phyloP scores from a whole-genome alignment of 1,140 invertebrate genomes.

The Colletes gigas region DNA sequence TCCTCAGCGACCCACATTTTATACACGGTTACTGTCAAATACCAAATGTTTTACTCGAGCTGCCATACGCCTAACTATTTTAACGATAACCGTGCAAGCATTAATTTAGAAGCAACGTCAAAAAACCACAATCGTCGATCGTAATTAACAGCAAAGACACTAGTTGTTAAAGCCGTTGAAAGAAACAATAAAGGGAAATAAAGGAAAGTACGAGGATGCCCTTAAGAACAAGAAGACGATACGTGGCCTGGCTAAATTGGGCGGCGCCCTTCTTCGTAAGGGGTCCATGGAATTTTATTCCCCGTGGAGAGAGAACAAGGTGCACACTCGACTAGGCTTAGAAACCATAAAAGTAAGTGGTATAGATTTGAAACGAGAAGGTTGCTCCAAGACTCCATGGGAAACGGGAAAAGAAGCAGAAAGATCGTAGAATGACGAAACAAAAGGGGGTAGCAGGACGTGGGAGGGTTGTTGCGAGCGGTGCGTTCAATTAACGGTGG shows the following conservation, averaged over 20 bases:
- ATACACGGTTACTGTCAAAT: no score
- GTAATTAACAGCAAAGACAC: neutral
- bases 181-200: conserved; percentile 19
- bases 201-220: conserved; percentile 27
- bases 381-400: conserved; percentile 14
- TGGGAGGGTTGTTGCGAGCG: conserved; percentile 73
- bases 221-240: conserved; percentile 55
- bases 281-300: conserved; percentile 65
- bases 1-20: no score
- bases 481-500: conserved; percentile 81
- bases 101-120: neutral
- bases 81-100: no score
- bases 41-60: no score
- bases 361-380: conserved; percentile 72
- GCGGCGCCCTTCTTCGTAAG: conserved; percentile 26
- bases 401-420: conserved; percentile 29
- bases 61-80: no score
- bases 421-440: neutral
- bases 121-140: neutral
- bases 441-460: conserved; percentile 27
- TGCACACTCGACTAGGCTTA: conserved; percentile 68
- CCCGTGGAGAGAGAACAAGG: conserved; percentile 55
- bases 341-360: conserved; percentile 77
- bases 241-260: conserved; percentile 62
- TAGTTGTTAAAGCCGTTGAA: conserved; percentile 14